Evolutionary conservation across 2,113 vertebrate species (phyloP).

Genomic region (Orycteropus afer): DNA sequence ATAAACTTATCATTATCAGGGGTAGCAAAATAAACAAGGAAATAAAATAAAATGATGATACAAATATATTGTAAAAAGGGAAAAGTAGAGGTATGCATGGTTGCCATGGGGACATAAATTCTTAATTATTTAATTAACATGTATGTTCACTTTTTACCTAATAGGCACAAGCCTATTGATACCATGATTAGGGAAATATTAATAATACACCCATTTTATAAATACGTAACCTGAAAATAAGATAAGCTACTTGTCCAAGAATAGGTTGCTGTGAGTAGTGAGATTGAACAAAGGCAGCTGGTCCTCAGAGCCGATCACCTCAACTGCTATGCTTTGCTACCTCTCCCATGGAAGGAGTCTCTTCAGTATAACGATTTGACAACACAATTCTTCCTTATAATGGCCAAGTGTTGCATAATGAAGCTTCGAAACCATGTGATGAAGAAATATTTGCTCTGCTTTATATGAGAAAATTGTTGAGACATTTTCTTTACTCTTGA

Average conservation of each 20-base stretch:
- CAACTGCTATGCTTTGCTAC: rapidly evolving
- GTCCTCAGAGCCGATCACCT: background rate
- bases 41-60: background rate
- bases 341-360: background rate
- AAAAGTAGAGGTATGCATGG: background rate
- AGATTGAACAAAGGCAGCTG: background rate
- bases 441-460: background rate
- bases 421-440: background rate
- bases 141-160: background rate
- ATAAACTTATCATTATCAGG: too few species aligned
- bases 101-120: background rate
- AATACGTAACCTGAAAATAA: background rate
- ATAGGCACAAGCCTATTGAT: background rate
- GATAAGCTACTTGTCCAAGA: background rate
- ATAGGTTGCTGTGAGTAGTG: background rate
- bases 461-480: background rate
- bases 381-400: background rate
- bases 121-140: background rate
- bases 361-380: background rate
- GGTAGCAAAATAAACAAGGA: background rate
- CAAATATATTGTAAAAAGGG: background rate
- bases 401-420: background rate
- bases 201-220: background rate
- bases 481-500: background rate
- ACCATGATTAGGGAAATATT: background rate